Percentiles rank a stretch among this genome's conserved stretches.
Conservation (phyloP, 2,888 invertebrate genomes). For the Dusona sp. region DNA sequence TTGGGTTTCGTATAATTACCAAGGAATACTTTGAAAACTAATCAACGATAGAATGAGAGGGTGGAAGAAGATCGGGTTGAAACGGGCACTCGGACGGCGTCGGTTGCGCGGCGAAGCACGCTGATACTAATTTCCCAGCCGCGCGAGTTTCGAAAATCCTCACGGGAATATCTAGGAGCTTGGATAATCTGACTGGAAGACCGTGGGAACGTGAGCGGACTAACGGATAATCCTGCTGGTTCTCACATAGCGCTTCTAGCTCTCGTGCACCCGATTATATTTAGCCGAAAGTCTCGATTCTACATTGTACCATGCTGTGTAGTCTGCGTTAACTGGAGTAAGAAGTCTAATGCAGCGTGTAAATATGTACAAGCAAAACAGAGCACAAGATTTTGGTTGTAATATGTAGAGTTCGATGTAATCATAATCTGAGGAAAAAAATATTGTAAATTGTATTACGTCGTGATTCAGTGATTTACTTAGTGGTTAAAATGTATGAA, state of each 20-base stretch:
- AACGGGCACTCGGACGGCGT: slow-evolving; percentile 50
- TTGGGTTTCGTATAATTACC: slow-evolving; percentile 60
- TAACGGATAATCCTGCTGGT: slow-evolving; percentile 69
- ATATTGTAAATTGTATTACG: background rate
- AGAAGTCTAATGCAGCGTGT: slow-evolving; percentile 35
- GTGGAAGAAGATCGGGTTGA: slow-evolving; percentile 49
- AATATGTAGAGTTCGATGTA: background rate
- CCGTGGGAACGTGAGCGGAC: slow-evolving; percentile 72
- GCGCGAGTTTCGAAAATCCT: slow-evolving; percentile 68
- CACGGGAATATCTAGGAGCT: slow-evolving; percentile 66
- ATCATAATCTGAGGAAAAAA: background rate
- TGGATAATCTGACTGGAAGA: slow-evolving; percentile 66
- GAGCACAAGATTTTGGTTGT: slow-evolving; percentile 13
- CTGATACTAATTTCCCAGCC: slow-evolving; percentile 66
- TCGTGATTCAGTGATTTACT: background rate
- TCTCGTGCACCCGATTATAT: slow-evolving; percentile 53
- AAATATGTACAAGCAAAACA: slow-evolving; percentile 38
- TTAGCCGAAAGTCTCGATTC: slow-evolving; percentile 59
- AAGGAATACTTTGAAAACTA: slow-evolving; percentile 67
- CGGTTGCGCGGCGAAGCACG: slow-evolving; percentile 41
- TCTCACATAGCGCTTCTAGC: slow-evolving; percentile 51
- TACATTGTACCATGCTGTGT: slow-evolving; percentile 25
- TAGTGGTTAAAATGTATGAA: background rate
- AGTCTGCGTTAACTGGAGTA: slow-evolving; percentile 20
- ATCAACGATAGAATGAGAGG: slow-evolving; percentile 62